Evolutionary conservation across 2,888 invertebrate genomes (phyloP).

Genomic region (Argyresthia albistria): DNA sequence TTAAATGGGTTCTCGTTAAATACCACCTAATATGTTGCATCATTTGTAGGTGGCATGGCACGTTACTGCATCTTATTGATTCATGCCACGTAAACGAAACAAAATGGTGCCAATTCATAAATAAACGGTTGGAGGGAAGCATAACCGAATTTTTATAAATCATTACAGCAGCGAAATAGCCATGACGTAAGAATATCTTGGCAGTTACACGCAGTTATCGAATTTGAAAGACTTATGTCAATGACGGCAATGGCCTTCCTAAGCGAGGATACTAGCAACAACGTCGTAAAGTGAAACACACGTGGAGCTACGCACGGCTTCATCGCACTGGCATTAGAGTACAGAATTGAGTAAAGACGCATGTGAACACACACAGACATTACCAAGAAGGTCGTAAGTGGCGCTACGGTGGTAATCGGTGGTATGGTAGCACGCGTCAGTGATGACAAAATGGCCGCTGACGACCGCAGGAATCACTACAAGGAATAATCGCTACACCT

Average conservation of each 20-base stretch:
- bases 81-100: too few relatives aligned
- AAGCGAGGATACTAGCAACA: not conserved
- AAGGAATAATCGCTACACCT: slow-evolving; percentile 65
- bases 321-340: not conserved
- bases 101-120: too few relatives aligned
- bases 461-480: slow-evolving; percentile 58
- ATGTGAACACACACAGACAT: not conserved
- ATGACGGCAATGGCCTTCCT: slow-evolving; percentile 1
- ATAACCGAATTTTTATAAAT: not conserved
- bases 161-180: not conserved
- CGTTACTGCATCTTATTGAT: too few relatives aligned
- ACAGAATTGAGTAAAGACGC: not conserved
- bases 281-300: not conserved
- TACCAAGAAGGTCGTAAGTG: not conserved
- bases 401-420: not conserved
- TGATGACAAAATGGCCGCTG: slow-evolving; percentile 44
- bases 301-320: not conserved
- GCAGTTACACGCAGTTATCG: not conserved
- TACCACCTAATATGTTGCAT: too few relatives aligned
- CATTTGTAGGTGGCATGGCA: too few relatives aligned
- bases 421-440: slow-evolving; percentile 26
- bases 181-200: not conserved
- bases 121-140: too few relatives aligned
- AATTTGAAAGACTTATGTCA: slow-evolving; percentile 1
- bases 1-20: too few relatives aligned